A percentile compares a stretch with the other conserved stretches of the same genome.
These are phyloP conservation scores for Coluber constrictor DNA, from an alignment of 2,797 vertebrate species.

Conservation along the genomic window DNA sequence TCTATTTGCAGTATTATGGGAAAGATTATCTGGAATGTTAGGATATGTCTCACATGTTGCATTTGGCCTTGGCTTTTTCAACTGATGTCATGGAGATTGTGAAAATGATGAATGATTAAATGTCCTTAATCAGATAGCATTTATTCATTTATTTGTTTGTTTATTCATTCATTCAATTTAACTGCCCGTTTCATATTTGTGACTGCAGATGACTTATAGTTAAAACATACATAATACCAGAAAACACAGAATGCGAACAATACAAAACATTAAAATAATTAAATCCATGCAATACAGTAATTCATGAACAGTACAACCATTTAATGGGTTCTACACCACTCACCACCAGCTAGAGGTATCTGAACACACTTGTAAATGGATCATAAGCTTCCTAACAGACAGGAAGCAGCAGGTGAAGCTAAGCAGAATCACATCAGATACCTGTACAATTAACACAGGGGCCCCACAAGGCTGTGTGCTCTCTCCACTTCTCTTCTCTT, in stretches of 20 bases:
- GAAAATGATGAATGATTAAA: not conserved
- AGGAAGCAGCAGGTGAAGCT: too few species aligned
- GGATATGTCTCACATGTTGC: not conserved
- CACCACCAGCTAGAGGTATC: too few species aligned
- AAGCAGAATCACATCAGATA: too few species aligned
- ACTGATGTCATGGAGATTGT: not conserved
- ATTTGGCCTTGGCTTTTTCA: not conserved
- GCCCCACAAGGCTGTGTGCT: too few species aligned
- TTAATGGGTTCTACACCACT: not conserved
- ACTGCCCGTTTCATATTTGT: not conserved
- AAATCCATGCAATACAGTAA: not conserved
- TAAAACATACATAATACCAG: not conserved
- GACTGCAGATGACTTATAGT: not conserved
- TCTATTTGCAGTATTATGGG: not conserved
- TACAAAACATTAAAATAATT: not conserved
- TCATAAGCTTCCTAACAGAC: too few species aligned
- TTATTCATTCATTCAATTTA: not conserved
- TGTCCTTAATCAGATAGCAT: not conserved
- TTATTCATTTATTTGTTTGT: not conserved
- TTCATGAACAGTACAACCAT: not conserved
- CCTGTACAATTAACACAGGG: too few species aligned
- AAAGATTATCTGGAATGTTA: not conserved
- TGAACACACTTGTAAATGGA: too few species aligned
- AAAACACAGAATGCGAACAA: not conserved
- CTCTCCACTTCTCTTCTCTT: too few species aligned